Conservation (phyloP, 2,113 vertebrate genomes). For the Oreochromis aureus region DNA sequence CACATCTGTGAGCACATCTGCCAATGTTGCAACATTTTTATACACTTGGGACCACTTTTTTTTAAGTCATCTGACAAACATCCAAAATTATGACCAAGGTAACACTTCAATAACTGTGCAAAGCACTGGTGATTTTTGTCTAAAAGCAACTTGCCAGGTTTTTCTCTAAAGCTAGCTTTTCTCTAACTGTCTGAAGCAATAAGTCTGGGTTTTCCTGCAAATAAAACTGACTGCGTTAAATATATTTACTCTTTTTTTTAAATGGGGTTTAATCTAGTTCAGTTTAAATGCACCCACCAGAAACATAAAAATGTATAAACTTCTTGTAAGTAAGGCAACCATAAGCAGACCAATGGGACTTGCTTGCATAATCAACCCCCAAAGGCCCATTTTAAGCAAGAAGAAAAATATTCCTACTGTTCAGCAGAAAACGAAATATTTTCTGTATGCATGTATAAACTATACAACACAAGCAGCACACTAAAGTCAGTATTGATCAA, state of each 20-base stretch:
- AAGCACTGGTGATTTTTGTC: background rate
- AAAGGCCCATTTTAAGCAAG: background rate
- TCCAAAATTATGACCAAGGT: background rate
- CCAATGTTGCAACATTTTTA: background rate
- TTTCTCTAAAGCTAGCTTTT: background rate
- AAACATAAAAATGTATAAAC: background rate
- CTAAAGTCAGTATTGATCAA: background rate
- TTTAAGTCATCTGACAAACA: background rate
- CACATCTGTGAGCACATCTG: background rate
- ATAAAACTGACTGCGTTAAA: background rate
- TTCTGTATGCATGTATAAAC: background rate
- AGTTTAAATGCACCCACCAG: background rate
- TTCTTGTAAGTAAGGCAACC: background rate
- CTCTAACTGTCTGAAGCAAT: background rate
- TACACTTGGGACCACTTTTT: background rate
- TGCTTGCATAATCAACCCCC: background rate
- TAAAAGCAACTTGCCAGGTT: background rate
- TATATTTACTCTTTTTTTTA: background rate
- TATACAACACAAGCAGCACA: background rate
- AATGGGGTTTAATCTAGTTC: background rate
- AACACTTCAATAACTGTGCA: background rate
- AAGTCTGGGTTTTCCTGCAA: background rate
- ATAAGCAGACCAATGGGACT: background rate
- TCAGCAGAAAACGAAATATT: background rate
- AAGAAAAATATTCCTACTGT: background rate